These are phyloP conservation scores for Pangasianodon hypophthalmus DNA, from an alignment of 2,113 vertebrate species.

Conservation along the genomic window DNA sequence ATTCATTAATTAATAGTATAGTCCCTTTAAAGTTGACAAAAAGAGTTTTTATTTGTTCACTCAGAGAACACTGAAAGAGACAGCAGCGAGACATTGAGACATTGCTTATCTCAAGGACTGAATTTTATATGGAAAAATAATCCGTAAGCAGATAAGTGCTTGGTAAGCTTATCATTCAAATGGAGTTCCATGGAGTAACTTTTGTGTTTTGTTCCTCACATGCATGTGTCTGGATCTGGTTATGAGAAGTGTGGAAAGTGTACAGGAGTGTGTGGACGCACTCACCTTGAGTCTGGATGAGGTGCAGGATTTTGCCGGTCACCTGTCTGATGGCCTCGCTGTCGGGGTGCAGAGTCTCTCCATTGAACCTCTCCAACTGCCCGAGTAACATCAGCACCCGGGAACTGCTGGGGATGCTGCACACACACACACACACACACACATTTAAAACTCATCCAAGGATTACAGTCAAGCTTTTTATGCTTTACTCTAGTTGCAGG, in stretches of 20 bases:
- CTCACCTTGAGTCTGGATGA: conserved; percentile 95
- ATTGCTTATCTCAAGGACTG: too few relatives aligned
- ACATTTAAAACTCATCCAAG: not conserved
- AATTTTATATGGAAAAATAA: not conserved
- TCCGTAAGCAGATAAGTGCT: not conserved
- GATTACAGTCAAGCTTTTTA: not conserved
- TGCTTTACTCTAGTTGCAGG: not conserved
- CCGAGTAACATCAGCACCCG: conserved; percentile 83
- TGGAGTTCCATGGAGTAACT: not conserved
- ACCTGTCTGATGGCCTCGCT: conserved; percentile 81
- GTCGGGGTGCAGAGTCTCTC: conserved; percentile 75
- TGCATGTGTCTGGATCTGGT: not conserved
- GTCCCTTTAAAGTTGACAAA: not conserved
- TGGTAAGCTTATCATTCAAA: not conserved
- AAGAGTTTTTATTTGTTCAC: too few relatives aligned
- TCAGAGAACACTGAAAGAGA: too few relatives aligned
- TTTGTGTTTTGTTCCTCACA: not conserved
- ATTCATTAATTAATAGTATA: not conserved
- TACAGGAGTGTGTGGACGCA: not conserved
- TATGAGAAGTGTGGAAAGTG: not conserved
- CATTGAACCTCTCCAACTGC: conserved; percentile 89
- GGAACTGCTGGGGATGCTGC: conserved; percentile 83
- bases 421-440: conserved; percentile 20
- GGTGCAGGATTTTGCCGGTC: conserved; percentile 92
- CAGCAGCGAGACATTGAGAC: too few relatives aligned